Evolutionary conservation across 2,888 invertebrate species (phyloP).

Genomic region (Lasius platythorax): DNA sequence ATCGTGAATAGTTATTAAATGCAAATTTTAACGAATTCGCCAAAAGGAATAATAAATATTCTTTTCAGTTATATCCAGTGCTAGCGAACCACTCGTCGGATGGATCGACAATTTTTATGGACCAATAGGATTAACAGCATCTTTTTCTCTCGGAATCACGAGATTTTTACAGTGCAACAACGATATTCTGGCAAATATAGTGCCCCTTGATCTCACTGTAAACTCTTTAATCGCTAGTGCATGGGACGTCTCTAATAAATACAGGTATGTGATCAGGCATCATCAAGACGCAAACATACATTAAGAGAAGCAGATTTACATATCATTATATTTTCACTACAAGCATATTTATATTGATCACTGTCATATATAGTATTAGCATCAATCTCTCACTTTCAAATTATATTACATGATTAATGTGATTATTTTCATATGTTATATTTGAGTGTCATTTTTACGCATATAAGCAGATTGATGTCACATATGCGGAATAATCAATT

Average conservation of each 20-base stretch:
- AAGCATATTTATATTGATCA: not conserved
- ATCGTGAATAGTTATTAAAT: not conserved
- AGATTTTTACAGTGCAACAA: slow-evolving; percentile 88
- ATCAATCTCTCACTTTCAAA: not conserved
- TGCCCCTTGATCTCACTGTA: slow-evolving; percentile 91
- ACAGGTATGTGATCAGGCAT: slow-evolving; percentile 57
- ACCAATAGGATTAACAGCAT: slow-evolving; percentile 89
- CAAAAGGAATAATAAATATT: slow-evolving; percentile 3
- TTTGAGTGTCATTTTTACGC: too few species aligned
- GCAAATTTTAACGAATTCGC: not conserved
- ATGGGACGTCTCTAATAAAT: slow-evolving; percentile 86
- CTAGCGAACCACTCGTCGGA: slow-evolving; percentile 89
- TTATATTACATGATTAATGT: not conserved
- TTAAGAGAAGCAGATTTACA: not conserved
- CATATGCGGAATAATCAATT: not conserved
- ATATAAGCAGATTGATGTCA: too few species aligned
- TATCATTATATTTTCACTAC: not conserved
- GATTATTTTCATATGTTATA: not conserved
- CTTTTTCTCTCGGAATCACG: slow-evolving; percentile 90
- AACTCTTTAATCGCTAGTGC: slow-evolving; percentile 91
- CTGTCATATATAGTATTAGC: too few species aligned
- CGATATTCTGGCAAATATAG: slow-evolving; percentile 90
- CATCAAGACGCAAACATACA: not conserved
- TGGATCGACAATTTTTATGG: slow-evolving; percentile 94
- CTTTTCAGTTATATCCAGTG: slow-evolving; percentile 88